phyloP scores from a whole-genome alignment of 2,797 vertebrate genomes.

The Phaenicophaeus curvirostris region DNA sequence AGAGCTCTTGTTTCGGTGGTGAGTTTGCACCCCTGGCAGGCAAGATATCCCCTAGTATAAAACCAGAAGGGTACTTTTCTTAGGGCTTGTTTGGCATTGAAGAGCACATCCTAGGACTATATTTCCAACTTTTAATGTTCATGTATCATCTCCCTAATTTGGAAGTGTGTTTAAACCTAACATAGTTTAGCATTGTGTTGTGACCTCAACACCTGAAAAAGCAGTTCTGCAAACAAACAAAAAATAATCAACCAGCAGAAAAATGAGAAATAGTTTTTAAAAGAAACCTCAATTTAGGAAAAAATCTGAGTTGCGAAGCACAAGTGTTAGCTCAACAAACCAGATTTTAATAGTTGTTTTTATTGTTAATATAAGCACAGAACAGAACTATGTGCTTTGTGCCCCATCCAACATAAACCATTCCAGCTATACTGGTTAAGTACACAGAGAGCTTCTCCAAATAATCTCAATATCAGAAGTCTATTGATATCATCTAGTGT shows the following conservation, averaged over 20 bases:
- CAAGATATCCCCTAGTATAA: not conserved
- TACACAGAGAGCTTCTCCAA: not conserved
- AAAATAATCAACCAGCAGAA: not conserved
- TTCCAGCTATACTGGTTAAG: not conserved
- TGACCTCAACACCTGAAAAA: not conserved
- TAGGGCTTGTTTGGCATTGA: not conserved
- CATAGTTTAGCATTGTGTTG: not conserved
- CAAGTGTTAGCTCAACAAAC: not conserved
- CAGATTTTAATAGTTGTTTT: not conserved
- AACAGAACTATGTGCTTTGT: not conserved
- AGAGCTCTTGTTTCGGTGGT: not conserved
- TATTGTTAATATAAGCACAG: not conserved
- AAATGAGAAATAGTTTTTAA: not conserved
- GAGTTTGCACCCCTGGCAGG: not conserved
- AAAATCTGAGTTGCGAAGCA: not conserved
- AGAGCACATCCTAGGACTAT: not conserved
- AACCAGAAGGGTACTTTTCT: not conserved
- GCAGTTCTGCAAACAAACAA: not conserved
- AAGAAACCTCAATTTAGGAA: not conserved
- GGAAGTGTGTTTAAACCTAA: not conserved
- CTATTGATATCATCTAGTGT: not conserved
- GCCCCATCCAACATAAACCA: not conserved
- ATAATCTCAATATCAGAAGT: not conserved
- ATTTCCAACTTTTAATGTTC: not conserved
- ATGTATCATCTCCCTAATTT: not conserved